Evolutionary conservation across 2,797 vertebrate genomes (phyloP).

Genomic region (Chelon labrosus): DNA sequence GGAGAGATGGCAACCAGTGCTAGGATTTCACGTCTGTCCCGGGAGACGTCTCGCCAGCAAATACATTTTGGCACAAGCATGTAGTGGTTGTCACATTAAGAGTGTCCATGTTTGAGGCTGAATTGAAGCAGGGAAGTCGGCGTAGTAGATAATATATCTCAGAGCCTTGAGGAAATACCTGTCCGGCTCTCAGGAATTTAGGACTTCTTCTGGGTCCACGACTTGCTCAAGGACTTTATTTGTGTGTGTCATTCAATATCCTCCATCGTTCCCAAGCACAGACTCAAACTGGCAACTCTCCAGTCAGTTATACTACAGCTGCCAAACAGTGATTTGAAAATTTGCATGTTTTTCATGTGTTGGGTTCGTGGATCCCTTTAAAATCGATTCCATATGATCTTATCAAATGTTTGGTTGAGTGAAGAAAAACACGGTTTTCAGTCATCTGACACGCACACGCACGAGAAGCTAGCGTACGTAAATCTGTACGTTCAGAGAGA

Average conservation of each 20-base stretch:
- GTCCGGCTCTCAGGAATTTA: constrained; percentile 2
- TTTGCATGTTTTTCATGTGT: constrained; percentile 32
- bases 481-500: background rate
- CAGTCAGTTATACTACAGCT: constrained; percentile 25
- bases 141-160: constrained; percentile 2
- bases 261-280: constrained; percentile 9
- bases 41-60: constrained; percentile 61
- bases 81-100: constrained; percentile 61
- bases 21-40: constrained; percentile 74
- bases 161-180: constrained; percentile 21
- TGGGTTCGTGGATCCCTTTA: constrained; percentile 12
- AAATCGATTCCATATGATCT: constrained; percentile 35
- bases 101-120: constrained; percentile 18
- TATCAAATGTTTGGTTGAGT: constrained; percentile 4
- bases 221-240: constrained; percentile 27
- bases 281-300: constrained; percentile 51
- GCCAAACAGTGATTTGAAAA: constrained; percentile 43
- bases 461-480: background rate
- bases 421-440: background rate
- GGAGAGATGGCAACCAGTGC: constrained; percentile 62
- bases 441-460: background rate
- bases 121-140: constrained; percentile 22
- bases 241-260: constrained; percentile 19
- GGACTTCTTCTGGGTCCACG: background rate
- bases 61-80: constrained; percentile 63